These are phyloP conservation scores for Drosophila nr. perissopoda DNA, from an alignment of 2,888 invertebrate species.

Conservation along the genomic window DNA sequence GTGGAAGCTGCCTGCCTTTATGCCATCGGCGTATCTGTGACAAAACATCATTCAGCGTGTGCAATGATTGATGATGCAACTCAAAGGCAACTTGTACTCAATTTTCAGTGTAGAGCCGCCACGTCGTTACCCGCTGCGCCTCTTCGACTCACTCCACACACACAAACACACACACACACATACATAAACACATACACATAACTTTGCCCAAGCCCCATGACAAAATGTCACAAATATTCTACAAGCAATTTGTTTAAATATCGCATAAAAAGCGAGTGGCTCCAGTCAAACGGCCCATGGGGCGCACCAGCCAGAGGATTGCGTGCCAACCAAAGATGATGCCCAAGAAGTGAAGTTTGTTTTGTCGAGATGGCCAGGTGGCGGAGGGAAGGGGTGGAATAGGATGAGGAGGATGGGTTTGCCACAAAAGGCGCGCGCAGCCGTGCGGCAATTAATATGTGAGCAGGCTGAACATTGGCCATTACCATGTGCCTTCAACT, in stretches of 20 bases:
- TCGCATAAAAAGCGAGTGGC: conserved; percentile 71
- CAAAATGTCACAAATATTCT: conserved; percentile 81
- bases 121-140: conserved; percentile 35
- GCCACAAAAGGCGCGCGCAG: conserved; percentile 81
- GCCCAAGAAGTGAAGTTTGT: conserved; percentile 12
- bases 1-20: conserved; percentile 29
- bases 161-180: conserved; percentile 15
- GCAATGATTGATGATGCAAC: conserved; percentile 81
- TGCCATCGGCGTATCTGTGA: conserved; percentile 76
- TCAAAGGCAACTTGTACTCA: conserved; percentile 80
- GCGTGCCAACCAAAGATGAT: conserved; percentile 52
- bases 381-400: neutral
- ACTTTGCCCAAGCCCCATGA: conserved; percentile 61
- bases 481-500: conserved; percentile 81
- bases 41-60: conserved; percentile 80
- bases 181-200: conserved; percentile 24
- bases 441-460: conserved; percentile 81
- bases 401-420: conserved; percentile 21
- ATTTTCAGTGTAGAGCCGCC: conserved; percentile 72
- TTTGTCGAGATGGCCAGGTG: neutral
- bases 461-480: conserved; percentile 80
- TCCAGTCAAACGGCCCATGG: conserved; percentile 48
- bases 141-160: conserved; percentile 1
- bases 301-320: conserved; percentile 56
- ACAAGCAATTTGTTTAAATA: conserved; percentile 82